These are phyloP conservation scores for Augochlora pura DNA, from an alignment of 1,140 invertebrate genomes.

Conservation along the genomic window DNA sequence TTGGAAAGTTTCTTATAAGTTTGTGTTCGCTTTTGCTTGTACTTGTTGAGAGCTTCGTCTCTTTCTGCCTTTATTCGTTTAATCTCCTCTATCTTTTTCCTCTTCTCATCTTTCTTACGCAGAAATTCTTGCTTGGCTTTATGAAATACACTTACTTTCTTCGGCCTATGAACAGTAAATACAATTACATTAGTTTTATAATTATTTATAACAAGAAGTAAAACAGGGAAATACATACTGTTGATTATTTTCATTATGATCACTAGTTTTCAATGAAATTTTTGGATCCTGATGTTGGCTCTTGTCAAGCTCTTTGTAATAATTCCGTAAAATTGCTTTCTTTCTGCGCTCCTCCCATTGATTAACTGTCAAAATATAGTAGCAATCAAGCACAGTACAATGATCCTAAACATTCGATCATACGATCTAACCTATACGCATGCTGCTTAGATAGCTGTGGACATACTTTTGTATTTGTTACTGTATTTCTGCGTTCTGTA, in stretches of 20 bases:
- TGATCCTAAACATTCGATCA: slow-evolving; percentile 10
- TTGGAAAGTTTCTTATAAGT: slow-evolving; percentile 85
- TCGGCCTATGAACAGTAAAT: slow-evolving; percentile 32
- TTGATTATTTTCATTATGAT: slow-evolving; percentile 12
- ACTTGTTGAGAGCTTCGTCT: slow-evolving; percentile 83
- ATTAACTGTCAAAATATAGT: slow-evolving; percentile 74
- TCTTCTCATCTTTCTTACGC: slow-evolving; percentile 82
- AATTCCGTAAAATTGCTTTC: slow-evolving; percentile 79
- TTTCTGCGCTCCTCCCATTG: slow-evolving; percentile 84
- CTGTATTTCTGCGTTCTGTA: slow-evolving; percentile 85
- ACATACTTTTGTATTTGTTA: slow-evolving; percentile 83
- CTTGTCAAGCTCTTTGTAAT: slow-evolving; percentile 82
- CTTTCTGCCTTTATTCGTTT: slow-evolving; percentile 81
- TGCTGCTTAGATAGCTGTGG: too few relatives aligned
- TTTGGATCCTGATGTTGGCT: slow-evolving; percentile 63
- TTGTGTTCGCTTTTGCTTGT: slow-evolving; percentile 84
- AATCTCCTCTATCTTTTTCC: slow-evolving; percentile 79
- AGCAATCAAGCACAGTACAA: slow-evolving; percentile 17
- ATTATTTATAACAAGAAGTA: neutral
- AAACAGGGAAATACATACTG: slow-evolving; percentile 25
- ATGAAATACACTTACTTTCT: slow-evolving; percentile 76
- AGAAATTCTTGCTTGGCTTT: slow-evolving; percentile 82
- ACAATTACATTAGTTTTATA: neutral
- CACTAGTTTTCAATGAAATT: neutral
- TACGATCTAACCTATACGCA: slow-evolving; percentile 57